Evolutionary conservation across 64 coral and sea anemone genomes (phyloP), one percentile per base, ranked within the genome.

Genomic region (Catalaphyllia jardinei): DNA sequence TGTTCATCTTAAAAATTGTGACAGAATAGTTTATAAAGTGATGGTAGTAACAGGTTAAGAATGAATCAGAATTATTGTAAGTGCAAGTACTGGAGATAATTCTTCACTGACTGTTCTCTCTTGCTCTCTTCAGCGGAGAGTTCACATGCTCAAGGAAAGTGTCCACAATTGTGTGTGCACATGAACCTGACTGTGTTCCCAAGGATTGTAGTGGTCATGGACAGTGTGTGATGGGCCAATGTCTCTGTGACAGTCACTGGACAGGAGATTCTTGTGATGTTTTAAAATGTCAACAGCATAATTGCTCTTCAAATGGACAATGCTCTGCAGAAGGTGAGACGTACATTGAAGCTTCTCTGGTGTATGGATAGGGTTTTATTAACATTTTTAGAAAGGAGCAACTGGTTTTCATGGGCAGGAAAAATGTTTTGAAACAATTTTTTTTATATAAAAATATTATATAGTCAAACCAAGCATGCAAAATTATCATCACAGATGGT

Each of bases 81-180:
- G 4, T 39, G 38, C 38, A 39, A 39, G 2, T 46, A 46, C 42
- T 46, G 42, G 42, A 46, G 42, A 46, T 46, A 7, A 46, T 46
- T 46, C 2, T 4, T 46, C 42, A 46, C 42, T 46, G 42, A 46
- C 42, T 46, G 42, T 46, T 46, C 42, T 46, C 42, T 87, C 25
- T 52, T 52, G 42, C 82, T 46, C 72, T 60, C 73, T 94, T 22
- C 54, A 98, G 93, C 91, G 87, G 94, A 24, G 78, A 76, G 3
- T 98, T 87, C 30, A 92, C 87, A 10, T 95, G 96, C 83, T 69
- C 93, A 59, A 95, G 96, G 35, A 75, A 95, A 38, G 96, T 98
- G 69, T 93, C 93, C 30, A 95, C 90, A 38, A 88, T 98, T 87
- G 88, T 89, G 4, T 98, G 96, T 86, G 88, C 93, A 17, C 96